Evolutionary conservation across 2,797 vertebrate species (phyloP).

Genomic region (Tragelaphus oryx): DNA sequence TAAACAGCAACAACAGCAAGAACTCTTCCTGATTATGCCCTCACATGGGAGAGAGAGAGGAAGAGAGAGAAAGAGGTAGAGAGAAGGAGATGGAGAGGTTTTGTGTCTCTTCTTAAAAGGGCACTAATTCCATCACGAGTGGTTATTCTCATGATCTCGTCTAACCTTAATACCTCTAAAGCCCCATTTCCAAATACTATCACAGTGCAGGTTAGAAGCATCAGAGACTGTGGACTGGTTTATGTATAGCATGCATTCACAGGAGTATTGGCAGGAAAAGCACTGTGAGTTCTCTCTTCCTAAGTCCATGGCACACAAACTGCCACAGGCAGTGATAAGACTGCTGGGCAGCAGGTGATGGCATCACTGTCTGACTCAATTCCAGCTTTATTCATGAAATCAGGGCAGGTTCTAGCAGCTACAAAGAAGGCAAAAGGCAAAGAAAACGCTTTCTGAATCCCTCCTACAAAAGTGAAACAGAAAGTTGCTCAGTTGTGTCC

Average conservation of each 20-base stretch:
- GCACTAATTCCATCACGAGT: background rate
- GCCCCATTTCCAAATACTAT: background rate
- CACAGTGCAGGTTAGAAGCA: background rate
- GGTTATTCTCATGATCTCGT: background rate
- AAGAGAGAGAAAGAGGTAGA: background rate
- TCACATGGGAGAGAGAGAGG: background rate
- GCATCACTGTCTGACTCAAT: background rate
- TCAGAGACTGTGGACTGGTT: background rate
- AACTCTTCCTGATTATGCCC: background rate
- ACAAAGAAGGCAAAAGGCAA: background rate
- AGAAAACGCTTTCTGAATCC: background rate
- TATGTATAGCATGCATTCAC: rapidly evolving
- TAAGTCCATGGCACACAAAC: background rate
- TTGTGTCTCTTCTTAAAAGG: background rate
- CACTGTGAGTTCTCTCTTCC: background rate
- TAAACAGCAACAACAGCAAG: background rate
- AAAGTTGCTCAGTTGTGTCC: background rate
- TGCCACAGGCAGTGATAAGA: background rate
- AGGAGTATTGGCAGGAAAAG: background rate
- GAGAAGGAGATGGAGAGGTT: background rate
- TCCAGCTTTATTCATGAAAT: background rate
- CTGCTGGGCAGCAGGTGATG: background rate
- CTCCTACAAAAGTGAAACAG: background rate
- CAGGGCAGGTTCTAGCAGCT: background rate
- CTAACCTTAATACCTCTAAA: background rate